A percentile compares a stretch with the other conserved stretches of the same genome.
Conservation (phyloP, 2,888 invertebrate genomes). For the Chrysomela aeneicollis region DNA sequence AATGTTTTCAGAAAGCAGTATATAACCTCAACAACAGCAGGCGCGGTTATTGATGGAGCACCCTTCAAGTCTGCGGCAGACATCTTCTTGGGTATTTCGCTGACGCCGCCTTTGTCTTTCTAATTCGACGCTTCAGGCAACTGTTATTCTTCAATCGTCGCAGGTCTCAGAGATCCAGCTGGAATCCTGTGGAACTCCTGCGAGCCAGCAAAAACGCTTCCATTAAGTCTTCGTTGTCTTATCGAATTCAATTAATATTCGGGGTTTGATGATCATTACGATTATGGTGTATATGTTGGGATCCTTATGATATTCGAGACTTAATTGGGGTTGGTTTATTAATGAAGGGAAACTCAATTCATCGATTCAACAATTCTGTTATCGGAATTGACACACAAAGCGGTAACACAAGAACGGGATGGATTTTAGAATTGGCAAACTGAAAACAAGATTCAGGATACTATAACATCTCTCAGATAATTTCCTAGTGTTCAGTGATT, state of each 20-base stretch:
- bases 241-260: background rate
- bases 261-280: background rate
- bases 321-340: background rate
- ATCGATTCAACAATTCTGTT: background rate
- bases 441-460: no score
- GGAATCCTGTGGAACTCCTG: background rate
- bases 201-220: background rate
- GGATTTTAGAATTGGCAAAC: no score
- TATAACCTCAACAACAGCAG: slow-evolving; percentile 11
- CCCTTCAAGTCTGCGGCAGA: slow-evolving; percentile 53
- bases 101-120: slow-evolving; percentile 16
- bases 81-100: slow-evolving; percentile 46
- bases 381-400: no score
- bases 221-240: background rate
- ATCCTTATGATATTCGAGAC: background rate
- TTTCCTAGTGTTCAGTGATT: no score
- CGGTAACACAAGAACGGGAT: no score
- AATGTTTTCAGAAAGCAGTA: slow-evolving; percentile 8
- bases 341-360: background rate
- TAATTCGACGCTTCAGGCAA: slow-evolving; percentile 8
- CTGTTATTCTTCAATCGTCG: slow-evolving; percentile 7
- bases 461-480: no score
- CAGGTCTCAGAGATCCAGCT: background rate
- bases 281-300: background rate
- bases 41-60: slow-evolving; percentile 48